Evolutionary conservation across 2,888 invertebrate species (phyloP), one percentile per base, ranked within the genome.

Genomic region (Patella pellucida): DNA sequence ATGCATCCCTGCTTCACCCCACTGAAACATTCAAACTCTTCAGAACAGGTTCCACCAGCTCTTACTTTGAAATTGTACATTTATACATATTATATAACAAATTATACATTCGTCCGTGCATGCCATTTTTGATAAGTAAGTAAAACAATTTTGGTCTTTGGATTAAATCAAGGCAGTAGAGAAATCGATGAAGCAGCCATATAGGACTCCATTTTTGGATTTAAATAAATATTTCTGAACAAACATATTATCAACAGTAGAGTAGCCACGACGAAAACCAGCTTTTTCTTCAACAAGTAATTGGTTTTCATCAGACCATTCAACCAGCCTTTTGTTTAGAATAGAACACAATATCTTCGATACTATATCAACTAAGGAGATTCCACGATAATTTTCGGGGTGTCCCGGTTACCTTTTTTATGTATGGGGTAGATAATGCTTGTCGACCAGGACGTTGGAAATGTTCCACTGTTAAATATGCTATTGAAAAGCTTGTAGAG

Each of bases 231-330:
- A 74, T 54, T 69, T 74, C 54, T 69, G 74, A 7, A 56, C 52
- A 74, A 74, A 74, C 4, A 74, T 52, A 68, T 75, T 71, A 31
- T 54, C 75, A 27, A 71, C 67, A 5, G 67, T 67, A 2, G 75
- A 75, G 31, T 75, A 75, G 3, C 71, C 75, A 19, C 56, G 19
- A 16, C 75, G 71, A 52, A 75, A 75, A 7, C 75, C 75, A 16
- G 27, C 75, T 19, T 75, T 72, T 68, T 71, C 50, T 68, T 75
- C 75, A 50, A 68, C 71, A 68, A 75, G 62, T 12, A 71, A 27
- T 23, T 67, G 68, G 50, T 75, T 14, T 68, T 75, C 52, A 12
- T 72, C 68, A 15, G 71, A 71, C 75, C 71, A 75, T 14, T 4
- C 27, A 73, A 51, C 52, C 52, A 73, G 62, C 31, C 73, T 73